These are phyloP conservation scores for Mycetomoellerius zeteki DNA, from an alignment of 1,140 invertebrate species.

Conservation along the genomic window DNA sequence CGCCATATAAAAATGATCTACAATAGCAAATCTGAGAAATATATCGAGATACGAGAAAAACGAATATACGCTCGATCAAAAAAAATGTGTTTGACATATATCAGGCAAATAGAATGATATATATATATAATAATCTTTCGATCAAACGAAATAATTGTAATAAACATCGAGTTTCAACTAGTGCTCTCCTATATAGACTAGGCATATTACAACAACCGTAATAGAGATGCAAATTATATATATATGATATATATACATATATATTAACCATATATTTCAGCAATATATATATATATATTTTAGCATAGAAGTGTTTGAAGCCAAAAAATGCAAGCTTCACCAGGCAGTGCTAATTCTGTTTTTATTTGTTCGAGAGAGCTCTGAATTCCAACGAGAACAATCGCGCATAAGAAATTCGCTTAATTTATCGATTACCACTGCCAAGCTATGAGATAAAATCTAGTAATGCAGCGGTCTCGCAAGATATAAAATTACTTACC, in stretches of 20 bases:
- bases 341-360: slow-evolving; percentile 55
- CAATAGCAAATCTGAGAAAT: slow-evolving; percentile 29
- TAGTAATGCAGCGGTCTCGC: slow-evolving; percentile 53
- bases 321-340: slow-evolving; percentile 71
- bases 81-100: slow-evolving; percentile 12
- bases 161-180: slow-evolving; percentile 38
- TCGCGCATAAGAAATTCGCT: slow-evolving; percentile 2
- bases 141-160: slow-evolving; percentile 45
- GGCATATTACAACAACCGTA: slow-evolving; percentile 46
- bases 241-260: neutral
- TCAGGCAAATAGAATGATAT: slow-evolving; percentile 45
- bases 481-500: slow-evolving; percentile 81
- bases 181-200: slow-evolving; percentile 60
- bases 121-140: slow-evolving; percentile 29
- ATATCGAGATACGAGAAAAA: slow-evolving; percentile 21
- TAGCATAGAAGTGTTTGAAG: slow-evolving; percentile 58
- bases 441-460: slow-evolving; percentile 59
- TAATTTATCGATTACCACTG: slow-evolving; percentile 67
- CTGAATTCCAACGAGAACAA: slow-evolving; percentile 33
- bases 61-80: slow-evolving; percentile 18
- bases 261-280: neutral
- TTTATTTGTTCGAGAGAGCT: neutral
- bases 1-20: slow-evolving; percentile 42
- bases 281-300: slow-evolving; percentile 1
- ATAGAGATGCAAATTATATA: slow-evolving; percentile 56